A percentile compares a stretch with the other conserved stretches of the same genome.
phyloP scores from a whole-genome alignment of 2,888 invertebrate genomes.

The Zonitis immaculata region DNA sequence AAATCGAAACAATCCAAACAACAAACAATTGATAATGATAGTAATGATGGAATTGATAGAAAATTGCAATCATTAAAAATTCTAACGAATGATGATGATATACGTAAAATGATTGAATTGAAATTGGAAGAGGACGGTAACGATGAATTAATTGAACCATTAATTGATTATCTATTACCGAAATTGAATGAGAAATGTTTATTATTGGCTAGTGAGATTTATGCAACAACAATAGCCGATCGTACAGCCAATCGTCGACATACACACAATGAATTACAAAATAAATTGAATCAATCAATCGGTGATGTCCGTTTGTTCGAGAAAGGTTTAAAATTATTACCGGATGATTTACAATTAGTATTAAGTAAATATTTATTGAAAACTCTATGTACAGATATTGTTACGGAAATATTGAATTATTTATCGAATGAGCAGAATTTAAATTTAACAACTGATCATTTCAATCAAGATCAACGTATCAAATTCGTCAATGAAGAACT shows the following conservation, averaged over 20 bases:
- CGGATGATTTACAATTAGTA: slow-evolving; percentile 60
- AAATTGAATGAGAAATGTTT: slow-evolving; percentile 65
- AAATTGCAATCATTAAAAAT: slow-evolving; percentile 61
- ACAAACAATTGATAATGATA: slow-evolving; percentile 58
- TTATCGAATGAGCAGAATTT: slow-evolving; percentile 70
- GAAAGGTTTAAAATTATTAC: slow-evolving; percentile 66
- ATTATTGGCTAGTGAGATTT: slow-evolving; percentile 66
- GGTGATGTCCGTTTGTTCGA: slow-evolving; percentile 75
- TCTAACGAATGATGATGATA: slow-evolving; percentile 60
- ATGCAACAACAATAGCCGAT: slow-evolving; percentile 69
- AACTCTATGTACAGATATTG: slow-evolving; percentile 76
- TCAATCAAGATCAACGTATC: slow-evolving; percentile 62
- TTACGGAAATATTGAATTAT: slow-evolving; percentile 73
- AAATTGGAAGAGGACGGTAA: slow-evolving; percentile 66
- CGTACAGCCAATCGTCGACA: slow-evolving; percentile 67
- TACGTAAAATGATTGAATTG: slow-evolving; percentile 61
- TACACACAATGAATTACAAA: slow-evolving; percentile 75
- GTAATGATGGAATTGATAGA: slow-evolving; percentile 53
- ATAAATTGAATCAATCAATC: slow-evolving; percentile 71
- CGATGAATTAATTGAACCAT: slow-evolving; percentile 63
- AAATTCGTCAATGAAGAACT: slow-evolving; percentile 67
- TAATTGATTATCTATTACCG: slow-evolving; percentile 67
- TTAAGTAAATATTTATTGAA: slow-evolving; percentile 80
- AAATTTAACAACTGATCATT: slow-evolving; percentile 56
- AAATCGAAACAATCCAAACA: slow-evolving; percentile 63